Evolutionary conservation across 2,797 vertebrate species (phyloP), one percentile per base, ranked within the genome.

Genomic region (Mus minutoides): DNA sequence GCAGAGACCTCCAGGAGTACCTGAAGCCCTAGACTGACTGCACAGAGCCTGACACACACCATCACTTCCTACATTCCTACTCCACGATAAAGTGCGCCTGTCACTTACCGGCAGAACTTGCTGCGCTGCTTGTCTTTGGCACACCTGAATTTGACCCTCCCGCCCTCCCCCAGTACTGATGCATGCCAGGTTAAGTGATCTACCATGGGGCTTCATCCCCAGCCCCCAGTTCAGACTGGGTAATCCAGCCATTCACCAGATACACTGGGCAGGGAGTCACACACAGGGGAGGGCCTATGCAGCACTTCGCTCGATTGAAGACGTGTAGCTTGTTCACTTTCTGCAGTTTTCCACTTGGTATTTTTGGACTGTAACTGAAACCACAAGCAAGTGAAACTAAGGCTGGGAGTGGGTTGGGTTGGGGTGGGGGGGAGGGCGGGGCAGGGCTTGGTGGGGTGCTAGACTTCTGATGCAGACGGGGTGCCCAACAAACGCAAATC

Each of bases 401-500:
- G 49, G 37, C 29, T 34, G 56, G 91, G 80, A 4, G 56, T 5
- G 54, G 31, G 52, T 24, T 8, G 13, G n/a, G 71, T 10, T 2
- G 24, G n/a, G 69, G 69, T 1, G 58, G 88, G 13, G 21, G 5
- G 37, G 16, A 43, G 88, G 13, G 21, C 9, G 37, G 16, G 75
- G 60, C 14, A 11, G 89, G 26, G 49, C 12, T 2, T 6, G 77
- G 40, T 12, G 13, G 34, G 49, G 52, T 11, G 24, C 60, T 34
- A 69, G 8, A 10, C 34, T 91, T 52, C 52, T 79, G 76, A 84
- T 0, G 1, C 26, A 60, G 56, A 87, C 54, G 37, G 4, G 3
- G 58, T 13, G 0, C n/a, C 54, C 91, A 21, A 77, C 0, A 0
- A 0, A 3, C 31, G 10, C 31, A 40, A 52, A 22, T 0, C 34